Base-by-base conservation (phyloP, 2,888 invertebrate species). In the Pinctada fucata region DNA sequence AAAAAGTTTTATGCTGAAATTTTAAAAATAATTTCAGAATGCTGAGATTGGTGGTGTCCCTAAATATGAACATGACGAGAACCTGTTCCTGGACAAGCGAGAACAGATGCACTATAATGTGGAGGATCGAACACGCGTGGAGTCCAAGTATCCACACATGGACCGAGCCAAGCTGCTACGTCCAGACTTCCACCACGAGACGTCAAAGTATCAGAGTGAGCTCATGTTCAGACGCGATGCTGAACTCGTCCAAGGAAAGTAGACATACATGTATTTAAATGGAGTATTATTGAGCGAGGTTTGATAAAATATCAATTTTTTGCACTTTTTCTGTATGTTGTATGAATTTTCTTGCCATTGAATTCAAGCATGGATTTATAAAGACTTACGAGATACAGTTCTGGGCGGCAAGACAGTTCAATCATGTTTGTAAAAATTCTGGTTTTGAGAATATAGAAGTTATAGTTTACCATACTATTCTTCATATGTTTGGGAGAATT, bases 31-130 rank as follows among this genome's bases (percentile, higher is more conserved):
- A 72, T 81, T 84, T 69, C 85, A 92, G 92, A 92, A 92, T 88
- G 90, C 92, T 3, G 84, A 85, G 58, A 79, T 87, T 13, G 91
- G 91, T 45, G 88, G 89, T 47, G 84, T 92, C 45, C 92, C 92
- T 3, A 88, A 90, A 72, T 91, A 88, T 79, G 92, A 92, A 80
- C 92, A 92, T 83, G 92, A 92, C 84, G 92, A 92, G 67, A 89
- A 88, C 63, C 82, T 92, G 50, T 92, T 89, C 80, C 82, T 92
- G 67, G 91, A 92, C 81, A 92, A 91, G 79, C 82, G 92, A 69
- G 92, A 92, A 83, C 92, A 92, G 84, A 90, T 92, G 91, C 82
- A 78, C 49, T 92, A 92, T 84, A 92, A 92, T 83, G 91, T 90
- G 2, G 92, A 92, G 81, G 87, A 89, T 68, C 75, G 90, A 63